Conservation (phyloP, 1,140 invertebrate genomes). For the Lutraria rhynchaena region DNA sequence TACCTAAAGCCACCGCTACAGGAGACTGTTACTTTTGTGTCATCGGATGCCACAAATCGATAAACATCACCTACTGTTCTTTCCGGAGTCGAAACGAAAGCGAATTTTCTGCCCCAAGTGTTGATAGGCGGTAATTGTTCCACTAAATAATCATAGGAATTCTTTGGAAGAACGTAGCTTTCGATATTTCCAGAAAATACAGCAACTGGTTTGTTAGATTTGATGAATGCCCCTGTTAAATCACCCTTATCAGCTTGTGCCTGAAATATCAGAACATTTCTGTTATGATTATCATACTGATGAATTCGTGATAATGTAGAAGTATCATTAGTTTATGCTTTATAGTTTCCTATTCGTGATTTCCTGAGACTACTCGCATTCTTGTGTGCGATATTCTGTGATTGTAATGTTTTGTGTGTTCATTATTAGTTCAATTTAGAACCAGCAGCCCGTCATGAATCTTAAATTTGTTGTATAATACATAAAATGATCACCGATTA, state of each 20-base stretch:
- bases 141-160: constrained; percentile 68
- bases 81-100: constrained; percentile 62
- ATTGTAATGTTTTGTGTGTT: too few species aligned
- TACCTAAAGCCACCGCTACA: constrained; percentile 17
- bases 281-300: background rate
- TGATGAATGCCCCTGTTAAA: constrained; percentile 70
- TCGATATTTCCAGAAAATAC: constrained; percentile 70
- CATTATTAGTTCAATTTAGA: too few species aligned
- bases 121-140: constrained; percentile 69
- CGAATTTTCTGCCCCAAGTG: constrained; percentile 73
- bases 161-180: constrained; percentile 53
- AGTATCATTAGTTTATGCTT: too few species aligned
- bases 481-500: too few species aligned
- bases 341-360: background rate
- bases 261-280: background rate
- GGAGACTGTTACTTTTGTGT: constrained; percentile 51
- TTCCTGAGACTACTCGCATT: background rate
- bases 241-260: constrained; percentile 60
- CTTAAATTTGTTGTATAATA: too few species aligned
- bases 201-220: constrained; percentile 64
- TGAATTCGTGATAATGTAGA: too few species aligned
- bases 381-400: too few species aligned
- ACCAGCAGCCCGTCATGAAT: too few species aligned
- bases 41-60: constrained; percentile 64
- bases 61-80: constrained; percentile 67